Base-by-base conservation (phyloP, 2,888 invertebrate species). In the Siphlonurus alternatus region DNA sequence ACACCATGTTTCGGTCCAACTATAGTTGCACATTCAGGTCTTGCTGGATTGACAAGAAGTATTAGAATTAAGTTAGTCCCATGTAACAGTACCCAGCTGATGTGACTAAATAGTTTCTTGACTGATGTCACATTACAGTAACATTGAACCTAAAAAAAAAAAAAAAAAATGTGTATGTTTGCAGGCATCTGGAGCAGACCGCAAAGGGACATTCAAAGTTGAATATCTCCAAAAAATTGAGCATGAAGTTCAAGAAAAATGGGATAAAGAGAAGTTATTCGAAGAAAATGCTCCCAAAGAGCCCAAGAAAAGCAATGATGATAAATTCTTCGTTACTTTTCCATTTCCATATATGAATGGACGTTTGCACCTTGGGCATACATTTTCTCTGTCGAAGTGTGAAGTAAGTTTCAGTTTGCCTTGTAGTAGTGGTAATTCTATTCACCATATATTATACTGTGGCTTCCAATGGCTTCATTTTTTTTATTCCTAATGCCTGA, bases 301-400 rank as follows among this genome's bases (percentile, higher is more conserved):
- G 3, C 76, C 79, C 66, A 83, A 77, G 66, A 81, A 80, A 70
- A 75, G 77, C 19, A 72, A 74, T 5, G 78, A 84, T 71, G 90
- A 91, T 67, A 99, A 98, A 73, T 98, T 89, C 74, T 79, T 96
- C 69, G 89, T 88, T 51, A 95, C 95, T 1, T 99, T 99, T 78
- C 99, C 99, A 1, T 99, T 87, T 77, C 99, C 99, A 0, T 99
- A 99, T 73, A 99, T 99, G 98, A 99, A 99, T 81, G 99, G 99
- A 10, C 84, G 93, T 60, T 83, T 99, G 64, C 99, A 99, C 81
- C 79, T 99, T 69, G 99, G 99, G 0, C 99, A 99, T 75, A 93
- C 94, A 18, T 99, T 99, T 79, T 91, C 96, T 2, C 74, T 99
- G 61, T 93, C 96, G 7, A 99, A 99, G 79, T 94, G 95, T 74